Percentiles rank a stretch among this genome's conserved stretches.
These are phyloP conservation scores for Psittacula derbiana DNA, from an alignment of 2,797 vertebrate genomes.

Conservation along the genomic window DNA sequence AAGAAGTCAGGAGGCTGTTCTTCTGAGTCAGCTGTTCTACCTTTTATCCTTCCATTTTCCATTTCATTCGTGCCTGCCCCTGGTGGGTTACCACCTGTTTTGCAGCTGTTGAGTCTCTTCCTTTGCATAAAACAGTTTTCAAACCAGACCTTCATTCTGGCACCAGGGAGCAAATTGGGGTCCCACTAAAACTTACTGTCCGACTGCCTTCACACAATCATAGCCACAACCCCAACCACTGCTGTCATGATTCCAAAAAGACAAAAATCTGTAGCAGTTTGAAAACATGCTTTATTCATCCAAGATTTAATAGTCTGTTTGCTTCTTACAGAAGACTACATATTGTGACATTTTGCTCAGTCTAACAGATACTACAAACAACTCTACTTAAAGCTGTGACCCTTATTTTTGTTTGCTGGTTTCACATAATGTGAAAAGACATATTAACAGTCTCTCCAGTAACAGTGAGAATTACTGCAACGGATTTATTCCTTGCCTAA, in stretches of 20 bases:
- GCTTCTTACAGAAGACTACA: constrained; percentile 10
- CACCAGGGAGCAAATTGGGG: neutral
- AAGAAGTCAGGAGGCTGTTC: neutral
- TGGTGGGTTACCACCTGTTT: constrained; percentile 46
- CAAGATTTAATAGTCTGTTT: constrained; percentile 37
- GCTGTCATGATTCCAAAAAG: neutral
- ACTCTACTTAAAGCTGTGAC: constrained; percentile 10
- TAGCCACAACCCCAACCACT: neutral
- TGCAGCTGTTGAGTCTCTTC: constrained; percentile 19
- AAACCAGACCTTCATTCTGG: neutral
- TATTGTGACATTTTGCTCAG: constrained; percentile 37
- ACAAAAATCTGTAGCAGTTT: neutral
- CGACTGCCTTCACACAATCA: neutral
- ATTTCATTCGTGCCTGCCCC: constrained; percentile 14
- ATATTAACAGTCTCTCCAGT: neutral
- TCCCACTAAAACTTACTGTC: neutral
- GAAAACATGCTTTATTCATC: neutral
- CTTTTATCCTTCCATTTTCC: neutral
- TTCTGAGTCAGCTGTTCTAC: neutral
- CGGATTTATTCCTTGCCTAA: neutral
- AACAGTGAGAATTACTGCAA: neutral
- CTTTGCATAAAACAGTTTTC: neutral
- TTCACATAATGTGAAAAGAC: constrained; percentile 11
- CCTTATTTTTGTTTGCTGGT: constrained; percentile 20
- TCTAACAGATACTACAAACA: constrained; percentile 23